Percentiles rank a stretch among this genome's conserved stretches.
phyloP scores from a whole-genome alignment of 2,113 vertebrate species.

The Nothocercus julius region DNA sequence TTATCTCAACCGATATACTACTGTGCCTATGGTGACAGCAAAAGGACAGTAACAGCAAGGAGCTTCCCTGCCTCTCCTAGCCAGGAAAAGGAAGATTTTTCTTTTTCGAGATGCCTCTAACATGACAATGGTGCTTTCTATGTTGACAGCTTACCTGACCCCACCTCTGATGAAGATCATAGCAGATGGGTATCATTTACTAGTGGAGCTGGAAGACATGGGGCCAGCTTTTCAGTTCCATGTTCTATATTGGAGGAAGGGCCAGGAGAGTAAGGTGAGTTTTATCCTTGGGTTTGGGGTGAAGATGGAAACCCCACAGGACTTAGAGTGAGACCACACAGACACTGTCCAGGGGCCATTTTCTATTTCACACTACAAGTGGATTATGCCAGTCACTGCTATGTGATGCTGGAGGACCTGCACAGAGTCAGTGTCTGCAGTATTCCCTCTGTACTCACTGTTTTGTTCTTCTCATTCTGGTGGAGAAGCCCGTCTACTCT shows the following conservation, averaged over 20 bases:
- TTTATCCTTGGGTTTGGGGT: neutral
- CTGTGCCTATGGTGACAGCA: neutral
- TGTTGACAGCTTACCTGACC: conserved; percentile 74
- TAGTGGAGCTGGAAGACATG: conserved; percentile 75
- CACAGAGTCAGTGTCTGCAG: neutral
- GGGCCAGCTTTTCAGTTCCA: conserved; percentile 73
- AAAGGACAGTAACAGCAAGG: neutral
- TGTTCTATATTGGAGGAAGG: conserved; percentile 72
- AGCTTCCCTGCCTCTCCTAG: neutral
- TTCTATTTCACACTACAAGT: neutral
- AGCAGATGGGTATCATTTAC: conserved; percentile 65
- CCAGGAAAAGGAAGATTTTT: neutral
- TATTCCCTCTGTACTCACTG: neutral
- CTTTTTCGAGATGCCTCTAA: neutral
- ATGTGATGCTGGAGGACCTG: neutral
- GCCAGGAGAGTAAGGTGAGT: conserved; percentile 71
- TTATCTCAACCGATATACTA: neutral
- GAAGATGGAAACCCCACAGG: neutral
- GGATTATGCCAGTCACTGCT: neutral
- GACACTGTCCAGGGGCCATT: neutral
- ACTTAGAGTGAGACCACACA: neutral
- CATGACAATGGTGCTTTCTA: neutral
- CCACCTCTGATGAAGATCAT: conserved; percentile 65
- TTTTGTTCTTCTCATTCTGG: neutral
- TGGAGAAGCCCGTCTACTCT: neutral